Evolutionary conservation across 2,888 invertebrate genomes (phyloP).

Genomic region (Drosophila cognata): DNA sequence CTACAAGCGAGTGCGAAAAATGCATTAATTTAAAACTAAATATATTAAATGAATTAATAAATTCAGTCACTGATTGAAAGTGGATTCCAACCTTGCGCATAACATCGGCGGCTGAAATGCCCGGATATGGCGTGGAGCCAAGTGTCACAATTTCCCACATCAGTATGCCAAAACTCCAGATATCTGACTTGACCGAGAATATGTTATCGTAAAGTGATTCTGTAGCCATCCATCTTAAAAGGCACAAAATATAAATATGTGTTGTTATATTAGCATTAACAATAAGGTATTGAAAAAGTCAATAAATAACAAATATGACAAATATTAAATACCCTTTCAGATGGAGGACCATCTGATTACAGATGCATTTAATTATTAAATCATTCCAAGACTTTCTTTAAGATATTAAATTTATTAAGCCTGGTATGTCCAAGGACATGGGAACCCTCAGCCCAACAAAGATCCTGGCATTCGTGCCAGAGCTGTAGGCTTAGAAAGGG

Average conservation of each 20-base stretch:
- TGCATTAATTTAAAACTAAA: neutral
- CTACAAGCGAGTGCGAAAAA: slow-evolving; percentile 83
- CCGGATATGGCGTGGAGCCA: slow-evolving; percentile 97
- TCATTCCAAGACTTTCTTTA: neutral
- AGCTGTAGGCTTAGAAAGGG: no score
- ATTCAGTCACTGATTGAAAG: no score
- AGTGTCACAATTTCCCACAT: slow-evolving; percentile 98
- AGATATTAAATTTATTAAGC: neutral
- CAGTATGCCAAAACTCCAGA: slow-evolving; percentile 97
- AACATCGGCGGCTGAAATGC: slow-evolving; percentile 95
- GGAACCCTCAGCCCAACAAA: no score
- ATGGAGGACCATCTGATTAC: neutral
- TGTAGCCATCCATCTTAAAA: slow-evolving; percentile 96
- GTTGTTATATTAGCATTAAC: neutral
- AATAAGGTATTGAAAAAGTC: neutral
- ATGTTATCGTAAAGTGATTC: slow-evolving; percentile 97
- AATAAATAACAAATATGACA: neutral
- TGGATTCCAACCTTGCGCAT: slow-evolving; percentile 90
- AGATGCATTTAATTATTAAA: neutral
- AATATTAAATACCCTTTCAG: neutral
- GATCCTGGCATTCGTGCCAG: no score
- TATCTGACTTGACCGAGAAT: slow-evolving; percentile 96
- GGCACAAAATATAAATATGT: neutral
- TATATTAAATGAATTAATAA: fast-evolving
- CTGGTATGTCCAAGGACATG: no score